Conservation (phyloP, 2,113 vertebrate species). For the Ploceus nigricollis region DNA sequence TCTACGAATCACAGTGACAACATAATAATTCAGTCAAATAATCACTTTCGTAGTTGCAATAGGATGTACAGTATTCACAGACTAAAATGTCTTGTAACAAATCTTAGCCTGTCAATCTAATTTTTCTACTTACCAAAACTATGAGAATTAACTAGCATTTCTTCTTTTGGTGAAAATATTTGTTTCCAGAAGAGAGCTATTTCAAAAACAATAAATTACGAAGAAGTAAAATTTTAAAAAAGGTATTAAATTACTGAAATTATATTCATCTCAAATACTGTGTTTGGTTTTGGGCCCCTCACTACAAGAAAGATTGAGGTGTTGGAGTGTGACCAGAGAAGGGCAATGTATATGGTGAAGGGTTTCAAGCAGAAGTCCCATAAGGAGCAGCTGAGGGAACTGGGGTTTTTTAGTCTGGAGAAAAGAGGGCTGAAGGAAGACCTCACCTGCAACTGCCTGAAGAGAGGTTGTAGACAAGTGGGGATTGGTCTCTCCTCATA, state of each 20-base stretch:
- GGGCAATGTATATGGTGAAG: neutral
- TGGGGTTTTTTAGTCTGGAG: neutral
- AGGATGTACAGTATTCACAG: neutral
- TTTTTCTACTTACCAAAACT: neutral
- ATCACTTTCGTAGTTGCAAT: neutral
- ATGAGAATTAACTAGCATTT: neutral
- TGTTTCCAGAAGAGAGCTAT: neutral
- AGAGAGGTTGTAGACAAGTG: neutral
- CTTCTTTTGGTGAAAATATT: neutral
- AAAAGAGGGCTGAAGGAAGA: neutral
- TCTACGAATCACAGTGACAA: neutral
- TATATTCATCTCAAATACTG: neutral
- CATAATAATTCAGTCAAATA: neutral
- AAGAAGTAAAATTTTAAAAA: neutral
- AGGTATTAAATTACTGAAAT: neutral
- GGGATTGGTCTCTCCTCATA: neutral
- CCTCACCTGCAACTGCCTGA: neutral
- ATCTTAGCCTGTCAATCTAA: neutral
- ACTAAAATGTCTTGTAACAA: neutral
- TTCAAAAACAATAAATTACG: neutral
- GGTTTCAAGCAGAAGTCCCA: neutral
- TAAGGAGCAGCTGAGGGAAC: neutral
- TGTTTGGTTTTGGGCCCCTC: neutral
- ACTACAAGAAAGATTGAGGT: neutral
- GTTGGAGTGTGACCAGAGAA: neutral